Conservation (phyloP, 2,113 vertebrate species). For the Antechinus stuartii region DNA sequence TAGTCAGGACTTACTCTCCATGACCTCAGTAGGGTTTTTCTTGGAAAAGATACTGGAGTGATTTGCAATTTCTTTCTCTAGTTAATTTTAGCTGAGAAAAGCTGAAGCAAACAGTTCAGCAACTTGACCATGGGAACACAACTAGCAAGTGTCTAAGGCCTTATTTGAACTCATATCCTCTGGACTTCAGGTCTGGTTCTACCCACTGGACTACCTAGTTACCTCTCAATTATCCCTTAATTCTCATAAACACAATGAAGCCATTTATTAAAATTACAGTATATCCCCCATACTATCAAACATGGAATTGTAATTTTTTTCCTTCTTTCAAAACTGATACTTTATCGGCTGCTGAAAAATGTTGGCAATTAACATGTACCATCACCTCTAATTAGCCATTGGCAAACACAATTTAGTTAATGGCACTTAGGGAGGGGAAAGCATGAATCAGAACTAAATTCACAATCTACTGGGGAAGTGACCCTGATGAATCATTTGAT, state of each 20-base stretch:
- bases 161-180: background rate
- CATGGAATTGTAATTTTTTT: constrained; percentile 45
- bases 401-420: constrained; percentile 73
- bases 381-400: constrained; percentile 75
- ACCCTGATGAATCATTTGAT: constrained; percentile 77
- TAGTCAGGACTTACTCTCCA: too few species aligned
- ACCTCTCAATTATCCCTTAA: background rate
- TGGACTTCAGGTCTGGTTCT: background rate
- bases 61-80: too few species aligned
- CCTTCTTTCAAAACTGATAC: constrained; percentile 62
- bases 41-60: too few species aligned
- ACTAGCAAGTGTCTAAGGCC: background rate
- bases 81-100: background rate
- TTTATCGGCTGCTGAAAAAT: constrained; percentile 61
- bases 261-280: constrained; percentile 48
- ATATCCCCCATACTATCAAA: constrained; percentile 41
- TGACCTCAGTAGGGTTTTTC: too few species aligned
- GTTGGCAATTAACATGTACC: constrained; percentile 70
- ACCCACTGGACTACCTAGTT: background rate
- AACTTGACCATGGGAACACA: background rate
- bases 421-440: constrained; percentile 63
- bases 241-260: constrained; percentile 8
- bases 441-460: constrained; percentile 73
- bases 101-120: background rate
- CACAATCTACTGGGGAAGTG: constrained; percentile 72